Percentiles rank a stretch among this genome's conserved stretches.
phyloP scores from a whole-genome alignment of 2,113 vertebrate species.

The Anoura caudifer region DNA sequence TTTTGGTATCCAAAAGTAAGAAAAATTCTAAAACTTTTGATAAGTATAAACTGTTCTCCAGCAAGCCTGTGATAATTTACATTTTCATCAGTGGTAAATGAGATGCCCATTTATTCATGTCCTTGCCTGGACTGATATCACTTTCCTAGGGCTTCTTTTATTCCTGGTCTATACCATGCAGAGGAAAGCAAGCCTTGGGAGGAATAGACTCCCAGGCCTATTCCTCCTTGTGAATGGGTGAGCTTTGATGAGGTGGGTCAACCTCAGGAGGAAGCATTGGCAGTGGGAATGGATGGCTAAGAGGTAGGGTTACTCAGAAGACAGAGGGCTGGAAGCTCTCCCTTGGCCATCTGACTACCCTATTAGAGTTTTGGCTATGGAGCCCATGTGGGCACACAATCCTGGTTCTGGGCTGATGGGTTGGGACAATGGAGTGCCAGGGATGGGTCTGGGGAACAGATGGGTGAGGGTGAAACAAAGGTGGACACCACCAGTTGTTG shows the following conservation, averaged over 20 bases:
- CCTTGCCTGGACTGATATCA: not conserved
- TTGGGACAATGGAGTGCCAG: not conserved
- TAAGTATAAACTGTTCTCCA: not conserved
- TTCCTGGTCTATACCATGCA: not conserved
- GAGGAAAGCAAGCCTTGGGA: not conserved
- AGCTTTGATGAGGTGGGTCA: not conserved
- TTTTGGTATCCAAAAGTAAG: not conserved
- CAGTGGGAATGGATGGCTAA: not conserved
- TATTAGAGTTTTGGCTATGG: not conserved
- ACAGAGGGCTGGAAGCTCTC: not conserved
- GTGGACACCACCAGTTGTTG: not conserved
- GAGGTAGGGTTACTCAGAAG: not conserved
- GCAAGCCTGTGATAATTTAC: not conserved
- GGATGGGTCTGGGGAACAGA: not conserved
- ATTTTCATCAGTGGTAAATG: too few species aligned
- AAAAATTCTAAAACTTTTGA: not conserved
- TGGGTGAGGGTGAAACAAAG: not conserved
- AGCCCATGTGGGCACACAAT: not conserved
- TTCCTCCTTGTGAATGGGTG: not conserved
- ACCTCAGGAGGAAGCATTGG: not conserved
- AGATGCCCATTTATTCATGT: accelerated
- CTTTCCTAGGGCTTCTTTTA: not conserved
- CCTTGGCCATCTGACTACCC: not conserved
- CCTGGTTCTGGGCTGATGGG: not conserved
- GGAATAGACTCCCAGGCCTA: not conserved